Evolutionary conservation across 2,888 invertebrate genomes (phyloP).

Genomic region (Agrilus cyanescens): DNA sequence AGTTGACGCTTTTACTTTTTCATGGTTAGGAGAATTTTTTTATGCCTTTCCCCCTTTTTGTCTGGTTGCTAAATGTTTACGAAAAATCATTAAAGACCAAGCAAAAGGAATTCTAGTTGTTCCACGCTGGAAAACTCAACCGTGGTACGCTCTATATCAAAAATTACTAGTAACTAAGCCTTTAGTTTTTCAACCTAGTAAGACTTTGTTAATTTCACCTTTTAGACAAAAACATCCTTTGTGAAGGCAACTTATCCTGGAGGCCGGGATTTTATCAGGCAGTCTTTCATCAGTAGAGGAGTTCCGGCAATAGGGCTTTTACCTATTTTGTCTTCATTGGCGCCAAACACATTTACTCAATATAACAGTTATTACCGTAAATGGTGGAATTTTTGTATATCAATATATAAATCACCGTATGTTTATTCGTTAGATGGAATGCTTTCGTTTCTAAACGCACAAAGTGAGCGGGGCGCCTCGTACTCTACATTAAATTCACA

Average conservation of each 20-base stretch:
- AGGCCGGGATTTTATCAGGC: conserved; percentile 9
- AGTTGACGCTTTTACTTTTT: conserved; percentile 11
- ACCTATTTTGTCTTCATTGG: conserved; percentile 1
- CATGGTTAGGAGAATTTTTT: conserved; percentile 8
- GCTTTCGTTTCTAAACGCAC: not conserved
- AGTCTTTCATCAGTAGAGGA: conserved; percentile 1
- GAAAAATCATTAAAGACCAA: conserved; percentile 14
- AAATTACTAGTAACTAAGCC: conserved; percentile 5
- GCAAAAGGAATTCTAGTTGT: conserved; percentile 14
- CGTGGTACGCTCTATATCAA: conserved; percentile 15
- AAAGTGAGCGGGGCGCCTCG: not conserved
- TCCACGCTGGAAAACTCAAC: conserved; percentile 13
- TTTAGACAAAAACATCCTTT: conserved; percentile 9
- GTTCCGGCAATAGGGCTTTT: conserved; percentile 5
- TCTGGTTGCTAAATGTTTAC: conserved; percentile 6
- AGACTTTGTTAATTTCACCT: conserved; percentile 10
- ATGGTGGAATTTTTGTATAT: too few relatives aligned
- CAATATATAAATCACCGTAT: too few relatives aligned
- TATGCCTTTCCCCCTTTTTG: conserved; percentile 16
- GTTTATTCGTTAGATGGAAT: too few relatives aligned
- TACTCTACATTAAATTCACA: not conserved
- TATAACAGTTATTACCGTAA: too few relatives aligned
- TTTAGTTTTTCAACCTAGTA: conserved; percentile 9
- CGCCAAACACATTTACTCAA: too few relatives aligned
- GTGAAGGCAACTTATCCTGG: conserved; percentile 9